Conservation (phyloP, 2,113 vertebrate genomes). For the Dinomys branickii region DNA sequence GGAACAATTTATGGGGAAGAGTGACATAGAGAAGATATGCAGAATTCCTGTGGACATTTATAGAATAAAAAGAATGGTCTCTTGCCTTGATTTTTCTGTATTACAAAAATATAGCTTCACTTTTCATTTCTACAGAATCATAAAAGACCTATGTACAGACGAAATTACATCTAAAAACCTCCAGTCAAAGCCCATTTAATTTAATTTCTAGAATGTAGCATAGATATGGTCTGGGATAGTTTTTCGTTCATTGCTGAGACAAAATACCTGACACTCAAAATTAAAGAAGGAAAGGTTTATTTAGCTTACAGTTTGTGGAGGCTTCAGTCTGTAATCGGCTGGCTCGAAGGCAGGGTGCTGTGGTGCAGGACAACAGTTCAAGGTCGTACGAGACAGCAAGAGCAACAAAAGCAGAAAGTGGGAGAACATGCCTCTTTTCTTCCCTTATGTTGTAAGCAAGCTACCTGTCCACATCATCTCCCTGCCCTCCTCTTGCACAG, state of each 20-base stretch:
- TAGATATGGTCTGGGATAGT: not conserved
- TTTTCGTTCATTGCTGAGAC: not conserved
- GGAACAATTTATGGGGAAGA: constrained; percentile 59
- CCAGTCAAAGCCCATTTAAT: not conserved
- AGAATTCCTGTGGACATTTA: constrained; percentile 13
- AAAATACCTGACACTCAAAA: not conserved
- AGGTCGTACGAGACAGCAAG: not conserved
- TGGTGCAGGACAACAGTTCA: not conserved
- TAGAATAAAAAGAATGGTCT: not conserved
- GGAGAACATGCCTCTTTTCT: not conserved
- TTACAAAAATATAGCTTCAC: constrained; percentile 1
- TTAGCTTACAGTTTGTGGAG: not conserved
- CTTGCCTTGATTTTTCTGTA: constrained; percentile 20
- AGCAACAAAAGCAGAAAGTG: not conserved
- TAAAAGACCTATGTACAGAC: constrained; percentile 34
- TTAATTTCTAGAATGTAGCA: constrained; percentile 38
- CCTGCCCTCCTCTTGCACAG: not conserved
- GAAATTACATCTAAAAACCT: constrained; percentile 49
- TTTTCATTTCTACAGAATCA: constrained; percentile 47
- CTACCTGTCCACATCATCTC: not conserved
- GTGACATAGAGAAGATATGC: constrained; percentile 2
- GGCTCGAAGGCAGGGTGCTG: not conserved
- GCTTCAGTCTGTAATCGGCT: not conserved
- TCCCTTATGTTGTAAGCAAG: not conserved
- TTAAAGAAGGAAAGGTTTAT: not conserved